These are phyloP conservation scores for Lycodopsis pacificus DNA, from an alignment of 2,797 vertebrate species.

Conservation along the genomic window DNA sequence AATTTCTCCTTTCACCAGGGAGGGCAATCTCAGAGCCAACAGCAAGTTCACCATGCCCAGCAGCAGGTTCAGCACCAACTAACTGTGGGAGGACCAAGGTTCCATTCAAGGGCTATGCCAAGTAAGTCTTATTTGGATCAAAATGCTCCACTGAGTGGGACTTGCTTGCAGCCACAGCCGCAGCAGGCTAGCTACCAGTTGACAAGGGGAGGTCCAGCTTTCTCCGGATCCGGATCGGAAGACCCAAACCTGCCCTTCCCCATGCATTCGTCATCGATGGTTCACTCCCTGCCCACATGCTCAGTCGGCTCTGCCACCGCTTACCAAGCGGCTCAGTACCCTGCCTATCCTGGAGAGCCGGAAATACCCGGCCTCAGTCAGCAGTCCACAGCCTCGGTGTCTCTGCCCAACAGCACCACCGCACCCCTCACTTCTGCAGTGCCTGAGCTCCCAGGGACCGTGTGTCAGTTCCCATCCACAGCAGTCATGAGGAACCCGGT, in stretches of 20 bases:
- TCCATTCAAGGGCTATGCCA: slow-evolving; percentile 83
- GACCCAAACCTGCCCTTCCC: slow-evolving; percentile 86
- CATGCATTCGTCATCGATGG: slow-evolving; percentile 82
- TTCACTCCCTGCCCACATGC: slow-evolving; percentile 89
- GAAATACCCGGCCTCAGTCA: slow-evolving; percentile 86
- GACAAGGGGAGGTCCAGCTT: slow-evolving; percentile 85
- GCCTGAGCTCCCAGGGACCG: slow-evolving; percentile 87
- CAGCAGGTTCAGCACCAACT: slow-evolving; percentile 77
- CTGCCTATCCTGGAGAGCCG: slow-evolving; percentile 90
- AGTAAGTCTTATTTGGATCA: slow-evolving; percentile 89
- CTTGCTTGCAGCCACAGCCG: slow-evolving; percentile 77
- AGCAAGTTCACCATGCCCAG: slow-evolving; percentile 73
- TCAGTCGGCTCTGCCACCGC: slow-evolving; percentile 85
- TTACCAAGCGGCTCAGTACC: slow-evolving; percentile 89
- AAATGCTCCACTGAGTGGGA: slow-evolving; percentile 62
- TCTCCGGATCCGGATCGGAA: slow-evolving; percentile 82
- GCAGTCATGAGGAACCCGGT: slow-evolving; percentile 82
- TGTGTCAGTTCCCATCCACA: slow-evolving; percentile 88
- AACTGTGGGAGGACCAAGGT: slow-evolving; percentile 80
- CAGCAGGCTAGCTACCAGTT: slow-evolving; percentile 84
- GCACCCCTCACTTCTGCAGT: slow-evolving; percentile 80
- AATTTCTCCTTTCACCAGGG: slow-evolving; percentile 93
- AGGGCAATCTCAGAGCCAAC: slow-evolving; percentile 85
- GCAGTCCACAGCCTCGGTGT: slow-evolving; percentile 82
- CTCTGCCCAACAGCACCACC: slow-evolving; percentile 83